Base-by-base conservation (phyloP, 30 jellyfish, hydroid and myxozoan species). In the Aurelia aurita region DNA sequence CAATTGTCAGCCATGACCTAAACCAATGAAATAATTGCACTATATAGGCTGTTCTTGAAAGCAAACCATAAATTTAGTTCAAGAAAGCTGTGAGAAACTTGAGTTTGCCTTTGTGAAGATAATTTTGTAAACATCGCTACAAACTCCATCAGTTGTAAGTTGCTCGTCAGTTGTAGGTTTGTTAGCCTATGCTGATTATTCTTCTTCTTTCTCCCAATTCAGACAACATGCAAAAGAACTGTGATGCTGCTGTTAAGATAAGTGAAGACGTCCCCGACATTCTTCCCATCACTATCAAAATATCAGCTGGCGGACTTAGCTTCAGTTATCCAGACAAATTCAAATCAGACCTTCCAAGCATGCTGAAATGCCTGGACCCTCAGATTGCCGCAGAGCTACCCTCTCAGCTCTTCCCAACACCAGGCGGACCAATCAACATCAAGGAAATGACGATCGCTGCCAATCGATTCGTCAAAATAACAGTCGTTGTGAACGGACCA, bases 331-430 rank as follows among this genome's bases (percentile, higher is more conserved):
- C 95, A 16, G 95, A 86, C 0, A 61, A 86, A 54, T 86, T 86
- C 78, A 73, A 73, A 64, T 32, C 95, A 5, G 95, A 86, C 60
- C 81, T 86, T 23, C 95, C 85, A 15, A 68, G 89, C 46, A 62
- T 86, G 95, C 78, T 86, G 71, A 86, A 74, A 46, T 86, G 95
- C 65, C 71, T 86, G 20, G 95, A 86, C 55, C 71, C 89, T 13
- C 87, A 86, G 23, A 86, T 86, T 26, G 85, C 85, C 2, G 85
- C 95, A 7, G 95, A 73, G 57, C 77, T 86, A 10, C 95, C 95
- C 14, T 63, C 79, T 3, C 95, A 86, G 27, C 54, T 86, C 43
- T 86, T 86, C 87, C 88, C 88, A 3, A 63, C 26, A 57, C 87
- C 87, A 63, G 71, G 74, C 29, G 89, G 89, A 22, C 89, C 82